Base-by-base conservation (phyloP, 2,888 invertebrate species). In the Thumatha senex region DNA sequence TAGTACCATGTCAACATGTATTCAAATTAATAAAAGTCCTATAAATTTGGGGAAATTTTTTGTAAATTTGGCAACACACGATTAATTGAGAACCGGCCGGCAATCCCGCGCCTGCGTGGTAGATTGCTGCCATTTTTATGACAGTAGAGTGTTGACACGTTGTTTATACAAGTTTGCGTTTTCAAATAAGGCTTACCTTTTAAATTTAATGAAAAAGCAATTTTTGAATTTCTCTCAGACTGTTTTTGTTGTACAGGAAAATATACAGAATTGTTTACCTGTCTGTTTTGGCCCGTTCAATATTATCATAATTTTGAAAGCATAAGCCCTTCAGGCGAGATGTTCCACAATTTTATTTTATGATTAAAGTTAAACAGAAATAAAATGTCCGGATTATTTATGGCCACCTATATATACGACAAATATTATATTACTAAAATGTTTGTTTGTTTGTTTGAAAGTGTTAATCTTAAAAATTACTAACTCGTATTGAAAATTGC, bases 111-210 rank as follows among this genome's bases (percentile, higher is more conserved):
- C 73, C 50, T 70, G 71, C 63, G 73, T 53, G n/a, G 10, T 56
- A 5, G 13, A 0, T 0, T 15, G 45, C 40, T 54, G 58, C 57
- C 57, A 64, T 58, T 64, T 60, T 56, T 61, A 53, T 53, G 52
- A 58, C 59, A 72, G 65, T 63, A 63, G 61, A 62, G 69, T 66
- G 66, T 59, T 67, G 54, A 53, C 56, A 66, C 50, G 62, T 70
- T 73, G 67, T 69, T 67, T 67, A 54, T 57, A 56, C 60, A 48
- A 33, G 46, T 43, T 41, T 51, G 45, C 53, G 51, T 31, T 62
- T 60, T 48, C 7, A 33, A 51, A 54, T 50, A 50, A 52, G 41
- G 54, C 43, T 33, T 48, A 48, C 33, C 29, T 45, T 34, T 35
- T n/a, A 48, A 50, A 41, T 30, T 30, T 42, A 8, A 48, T 15